Base-by-base conservation (phyloP, 23 tunicate genomes). In the Styela clava region DNA sequence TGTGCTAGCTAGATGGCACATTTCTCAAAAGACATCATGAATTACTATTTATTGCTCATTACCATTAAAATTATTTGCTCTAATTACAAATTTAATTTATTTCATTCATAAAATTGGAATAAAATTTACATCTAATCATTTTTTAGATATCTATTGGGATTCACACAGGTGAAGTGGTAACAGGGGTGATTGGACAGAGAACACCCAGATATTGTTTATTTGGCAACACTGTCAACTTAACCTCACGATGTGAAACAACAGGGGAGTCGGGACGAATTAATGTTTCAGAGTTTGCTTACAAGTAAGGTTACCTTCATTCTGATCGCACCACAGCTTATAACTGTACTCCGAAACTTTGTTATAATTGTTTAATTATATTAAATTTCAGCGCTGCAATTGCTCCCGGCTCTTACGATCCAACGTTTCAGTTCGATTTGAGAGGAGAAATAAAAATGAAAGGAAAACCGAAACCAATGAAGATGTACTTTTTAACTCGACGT, bases 181-280 rank as follows among this genome's bases (percentile, higher is more conserved):
- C 98, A 18, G 98, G 98, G 9, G 98, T 93, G 0, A 93, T 93
- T 24, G 98, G 98, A 7, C 86, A 93, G 32, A 73, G 88, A 24
- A 93, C 98, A 2, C 98, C 98, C 0, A 61, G 98, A 31, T 93
- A 83, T 63, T 93, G 98, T 62, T 62, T 93, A 23, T 93, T 93
- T 69, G 98, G 98, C 22, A 93, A 93, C 81, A 93, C 98, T 5
- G 98, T 93, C 32, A 93, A 93, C 33, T 79, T 93, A 12, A 85
- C 98, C 3, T 93, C 98, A 12, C 78, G 98, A 34, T 93, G 98
- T 69, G 98, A 93, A 70, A 87, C 98, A 3, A 93, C 98, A n/a
- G 98, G 98, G 26, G 44, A 83, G 22, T 68, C 89, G 2, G 98
- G 98, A 25, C 64, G 84, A 76, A 93, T 93, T 25, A 93, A 93